Conservation (phyloP, 2,797 vertebrate species). For the Argentina silus region DNA sequence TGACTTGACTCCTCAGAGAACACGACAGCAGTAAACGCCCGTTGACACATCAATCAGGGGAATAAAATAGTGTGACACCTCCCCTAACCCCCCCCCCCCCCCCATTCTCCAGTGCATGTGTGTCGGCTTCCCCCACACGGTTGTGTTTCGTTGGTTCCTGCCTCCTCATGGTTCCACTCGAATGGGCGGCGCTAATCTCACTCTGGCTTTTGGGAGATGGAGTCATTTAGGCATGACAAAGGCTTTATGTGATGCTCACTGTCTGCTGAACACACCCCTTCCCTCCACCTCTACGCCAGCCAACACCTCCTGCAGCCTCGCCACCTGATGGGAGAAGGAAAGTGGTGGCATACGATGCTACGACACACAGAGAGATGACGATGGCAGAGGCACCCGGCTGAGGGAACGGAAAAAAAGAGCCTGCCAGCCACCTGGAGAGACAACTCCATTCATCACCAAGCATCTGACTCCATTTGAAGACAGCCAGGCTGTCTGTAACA, state of each 20-base stretch:
- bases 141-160: slow-evolving; percentile 65
- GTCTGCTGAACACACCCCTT: slow-evolving; percentile 65
- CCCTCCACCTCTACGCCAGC: slow-evolving; percentile 37
- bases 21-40: slow-evolving; percentile 43
- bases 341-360: slow-evolving; percentile 39
- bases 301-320: slow-evolving; percentile 44
- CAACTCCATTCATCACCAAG: slow-evolving; percentile 43
- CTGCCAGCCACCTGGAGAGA: slow-evolving; percentile 44
- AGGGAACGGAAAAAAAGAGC: slow-evolving; percentile 39
- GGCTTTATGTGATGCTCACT: slow-evolving; percentile 72
- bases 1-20: slow-evolving; percentile 44
- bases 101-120: slow-evolving; percentile 45
- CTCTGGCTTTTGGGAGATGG: slow-evolving; percentile 67
- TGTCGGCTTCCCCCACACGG: slow-evolving; percentile 56
- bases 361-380: slow-evolving; percentile 31
- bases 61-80: slow-evolving; percentile 38
- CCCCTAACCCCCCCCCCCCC: slow-evolving; percentile 29
- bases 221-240: slow-evolving; percentile 79
- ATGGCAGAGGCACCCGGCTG: slow-evolving; percentile 38
- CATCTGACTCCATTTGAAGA: slow-evolving; percentile 41
- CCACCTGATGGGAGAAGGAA: slow-evolving; percentile 34
- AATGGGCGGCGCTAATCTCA: slow-evolving; percentile 74
- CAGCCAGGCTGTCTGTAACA: slow-evolving; percentile 27
- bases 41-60: slow-evolving; percentile 38
- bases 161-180: slow-evolving; percentile 68